Base-by-base conservation (phyloP, 2,888 invertebrate genomes). In the Philopedon plagiatum region DNA sequence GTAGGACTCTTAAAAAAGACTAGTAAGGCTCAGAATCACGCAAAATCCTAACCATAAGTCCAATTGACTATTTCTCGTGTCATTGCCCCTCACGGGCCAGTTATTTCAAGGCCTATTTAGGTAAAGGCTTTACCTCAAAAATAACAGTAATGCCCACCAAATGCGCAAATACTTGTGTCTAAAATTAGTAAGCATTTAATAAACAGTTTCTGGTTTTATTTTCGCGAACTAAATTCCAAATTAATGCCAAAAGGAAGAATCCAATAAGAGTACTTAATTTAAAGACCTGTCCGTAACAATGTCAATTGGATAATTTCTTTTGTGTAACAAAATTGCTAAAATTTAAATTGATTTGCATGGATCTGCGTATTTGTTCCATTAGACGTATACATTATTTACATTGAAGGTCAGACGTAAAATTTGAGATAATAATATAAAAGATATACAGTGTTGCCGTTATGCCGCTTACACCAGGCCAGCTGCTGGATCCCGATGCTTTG, bases 11-110 rank as follows among this genome's bases (percentile, higher is more conserved):
- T n/a, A n/a, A n/a, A n/a, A n/a, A n/a, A n/a, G n/a, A n/a, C n/a
- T n/a, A n/a, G n/a, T n/a, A n/a, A n/a, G n/a, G n/a, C n/a, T n/a
- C n/a, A n/a, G n/a, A n/a, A n/a, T 1, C 13, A 15, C 13, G 13
- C 39, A 2, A 15, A 39, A n/a, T 15, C 3, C 15, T 15, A 54
- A 54, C 5, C 13, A 15, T 54, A 29, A 13, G 51, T 54, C 29
- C 29, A 54, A 11, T 54, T 54, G 29, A 54, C 51, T 54, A 54
- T 54, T 54, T 29, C 13, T 54, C 51, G 51, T 29, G 51, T 54
- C 51, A 29, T 54, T 54, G 51, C 51, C 29, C 51, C 9, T 54
- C 9, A 9, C 29, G 18, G 13, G 15, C 29, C 51, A 54, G 51
- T 29, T 29, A 54, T 18, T 29, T 15, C 29, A 29, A 29, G 15